Evolutionary conservation across 2,797 vertebrate species (phyloP), one percentile per base, ranked within the genome.

Genomic region (Bufotes viridis): DNA sequence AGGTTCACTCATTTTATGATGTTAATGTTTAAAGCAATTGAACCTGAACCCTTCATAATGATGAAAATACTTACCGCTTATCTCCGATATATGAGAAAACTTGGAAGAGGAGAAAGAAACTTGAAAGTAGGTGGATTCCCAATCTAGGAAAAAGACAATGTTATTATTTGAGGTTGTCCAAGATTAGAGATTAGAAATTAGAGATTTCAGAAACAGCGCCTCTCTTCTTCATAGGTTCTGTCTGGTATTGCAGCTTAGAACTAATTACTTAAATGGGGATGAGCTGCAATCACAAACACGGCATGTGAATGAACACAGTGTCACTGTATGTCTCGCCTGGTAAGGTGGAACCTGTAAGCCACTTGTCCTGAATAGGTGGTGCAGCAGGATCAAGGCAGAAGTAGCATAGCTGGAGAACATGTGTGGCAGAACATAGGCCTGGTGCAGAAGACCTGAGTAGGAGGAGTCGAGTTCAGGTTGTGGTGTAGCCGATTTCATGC

Each of bases 21-120:
- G 60, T 53, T 82, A 75, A 81, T 76, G 49, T 76, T 65, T 55
- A 53, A 82, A 82, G 70, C 79, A 87, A 85, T 85, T 85, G 83
- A 85, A 85, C 83, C n/a, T 85, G 49, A 85, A 42, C 83, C 83
- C 70, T 29, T 60, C n/a, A 78, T 85, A 65, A 65, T 85, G 72
- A 63, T 85, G 42, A 18, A 75, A 63, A 76, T 76, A 63, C 83
- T 85, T 78, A 76, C 34, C 58, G 26, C 20, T 57, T 61, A 84
- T 75, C 70, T 74, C 18, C 57, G 42, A 63, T 57, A 6, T 22
- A 20, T n/a, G 11, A 51, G 3, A 81, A 13, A 42, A 34, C 34
- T 10, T 65, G 18, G 20, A 49, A 18, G 57, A 42, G 42, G 42
- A 42, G 42, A 80, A 80, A 7, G 61, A 17, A 60, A 26, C 26